These are phyloP conservation scores for Campoplex nolae DNA, from an alignment of 2,888 invertebrate species.

Conservation along the genomic window DNA sequence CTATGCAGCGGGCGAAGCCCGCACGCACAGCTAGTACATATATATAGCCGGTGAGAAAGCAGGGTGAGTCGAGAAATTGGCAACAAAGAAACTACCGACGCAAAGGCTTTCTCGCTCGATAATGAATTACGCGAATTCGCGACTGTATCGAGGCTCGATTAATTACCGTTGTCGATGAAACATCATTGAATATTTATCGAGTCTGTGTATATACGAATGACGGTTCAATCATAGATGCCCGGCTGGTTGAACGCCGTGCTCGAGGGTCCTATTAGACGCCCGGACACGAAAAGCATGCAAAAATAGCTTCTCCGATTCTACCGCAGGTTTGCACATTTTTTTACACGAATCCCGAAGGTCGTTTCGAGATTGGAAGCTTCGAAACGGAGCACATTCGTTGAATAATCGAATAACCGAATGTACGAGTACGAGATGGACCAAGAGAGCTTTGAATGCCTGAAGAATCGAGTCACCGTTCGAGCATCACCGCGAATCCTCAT, in stretches of 20 bases:
- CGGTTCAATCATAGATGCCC: not conserved
- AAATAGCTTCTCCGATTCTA: not conserved
- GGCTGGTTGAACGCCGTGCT: not conserved
- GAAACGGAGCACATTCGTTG: not conserved
- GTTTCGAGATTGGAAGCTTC: not conserved
- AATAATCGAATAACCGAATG: not conserved
- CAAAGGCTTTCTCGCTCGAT: not conserved
- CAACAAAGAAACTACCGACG: not conserved
- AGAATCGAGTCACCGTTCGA: not conserved
- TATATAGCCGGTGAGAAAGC: not conserved
- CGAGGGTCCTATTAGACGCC: not conserved
- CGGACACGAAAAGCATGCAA: too few species aligned
- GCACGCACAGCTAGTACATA: not conserved
- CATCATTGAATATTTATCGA: too few species aligned
- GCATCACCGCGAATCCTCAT: not conserved
- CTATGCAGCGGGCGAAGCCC: too few species aligned
- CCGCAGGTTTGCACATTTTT: not conserved
- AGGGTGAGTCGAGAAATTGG: not conserved
- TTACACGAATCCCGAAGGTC: not conserved
- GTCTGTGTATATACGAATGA: not conserved
- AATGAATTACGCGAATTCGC: not conserved
- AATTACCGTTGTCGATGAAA: too few species aligned
- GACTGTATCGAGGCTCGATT: not conserved
- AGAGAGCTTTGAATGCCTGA: not conserved
- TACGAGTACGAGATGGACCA: not conserved